Conservation (phyloP, 2,113 vertebrate genomes). For the Tamias sibiricus region DNA sequence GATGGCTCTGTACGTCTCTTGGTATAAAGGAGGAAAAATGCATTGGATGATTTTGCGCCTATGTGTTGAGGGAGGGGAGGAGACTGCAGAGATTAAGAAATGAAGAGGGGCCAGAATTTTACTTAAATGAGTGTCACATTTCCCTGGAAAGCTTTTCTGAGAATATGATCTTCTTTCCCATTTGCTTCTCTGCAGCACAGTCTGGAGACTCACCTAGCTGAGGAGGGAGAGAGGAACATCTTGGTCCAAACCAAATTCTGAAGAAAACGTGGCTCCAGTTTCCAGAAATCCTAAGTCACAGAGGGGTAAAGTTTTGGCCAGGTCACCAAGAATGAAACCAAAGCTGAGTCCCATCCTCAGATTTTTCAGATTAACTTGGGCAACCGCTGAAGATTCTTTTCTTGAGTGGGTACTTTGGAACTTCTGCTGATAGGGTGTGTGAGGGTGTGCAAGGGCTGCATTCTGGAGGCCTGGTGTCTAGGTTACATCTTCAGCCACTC, state of each 20-base stretch:
- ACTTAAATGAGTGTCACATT: slow-evolving; percentile 72
- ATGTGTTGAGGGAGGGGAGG: not conserved
- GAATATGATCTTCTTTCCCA: slow-evolving; percentile 63
- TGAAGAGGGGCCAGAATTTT: slow-evolving; percentile 47
- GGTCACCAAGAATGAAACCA: not conserved
- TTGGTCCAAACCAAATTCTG: slow-evolving; percentile 57
- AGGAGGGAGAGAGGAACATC: not conserved
- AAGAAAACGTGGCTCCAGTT: slow-evolving; percentile 67
- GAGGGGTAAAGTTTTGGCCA: not conserved
- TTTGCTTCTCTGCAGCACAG: slow-evolving; percentile 60
- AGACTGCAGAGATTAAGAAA: slow-evolving; percentile 54
- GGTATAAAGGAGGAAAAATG: slow-evolving; percentile 43
- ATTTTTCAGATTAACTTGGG: slow-evolving; percentile 10
- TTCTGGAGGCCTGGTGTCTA: not conserved
- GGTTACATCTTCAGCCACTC: not conserved
- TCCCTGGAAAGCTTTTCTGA: slow-evolving; percentile 75
- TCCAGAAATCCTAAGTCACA: slow-evolving; percentile 38
- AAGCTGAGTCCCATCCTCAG: slow-evolving; percentile 10
- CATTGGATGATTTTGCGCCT: slow-evolving; percentile 36
- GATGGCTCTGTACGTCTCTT: not conserved
- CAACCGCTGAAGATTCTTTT: slow-evolving; percentile 1
- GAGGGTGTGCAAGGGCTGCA: too few species aligned
- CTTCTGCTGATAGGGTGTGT: not conserved
- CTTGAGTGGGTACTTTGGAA: not conserved
- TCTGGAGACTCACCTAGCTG: slow-evolving; percentile 39